phyloP scores from a whole-genome alignment of 2,888 invertebrate genomes.

The Taenaris catops region DNA sequence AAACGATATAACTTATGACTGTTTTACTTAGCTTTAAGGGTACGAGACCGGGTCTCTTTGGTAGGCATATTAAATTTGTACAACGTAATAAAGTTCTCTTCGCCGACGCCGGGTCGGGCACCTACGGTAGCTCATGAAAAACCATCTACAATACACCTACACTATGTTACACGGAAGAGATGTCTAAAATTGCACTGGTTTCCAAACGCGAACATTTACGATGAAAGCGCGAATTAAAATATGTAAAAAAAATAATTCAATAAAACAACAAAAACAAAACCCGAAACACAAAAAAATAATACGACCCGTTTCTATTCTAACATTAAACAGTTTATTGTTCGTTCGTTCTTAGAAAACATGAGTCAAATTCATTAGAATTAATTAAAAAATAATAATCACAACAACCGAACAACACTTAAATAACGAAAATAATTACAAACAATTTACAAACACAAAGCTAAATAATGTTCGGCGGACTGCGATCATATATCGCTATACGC shows the following conservation, averaged over 20 bases:
- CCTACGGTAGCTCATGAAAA: slow-evolving; percentile 54
- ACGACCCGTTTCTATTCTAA: slow-evolving; percentile 78
- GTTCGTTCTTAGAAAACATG: slow-evolving; percentile 60
- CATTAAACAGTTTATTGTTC: slow-evolving; percentile 76
- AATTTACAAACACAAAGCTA: slow-evolving; percentile 74
- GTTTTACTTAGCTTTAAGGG: slow-evolving; percentile 76
- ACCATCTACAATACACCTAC: slow-evolving; percentile 73
- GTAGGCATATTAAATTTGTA: slow-evolving; percentile 80
- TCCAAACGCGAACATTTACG: slow-evolving; percentile 74
- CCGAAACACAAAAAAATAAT: slow-evolving; percentile 77
- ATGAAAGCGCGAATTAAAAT: slow-evolving; percentile 72
- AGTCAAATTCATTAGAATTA: slow-evolving; percentile 55
- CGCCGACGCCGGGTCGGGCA: slow-evolving; percentile 51
- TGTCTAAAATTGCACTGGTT: slow-evolving; percentile 80
- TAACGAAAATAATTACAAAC: slow-evolving; percentile 77
- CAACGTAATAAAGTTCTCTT: slow-evolving; percentile 72
- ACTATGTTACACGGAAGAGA: slow-evolving; percentile 77
- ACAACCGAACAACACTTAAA: slow-evolving; percentile 80
- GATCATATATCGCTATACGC: slow-evolving; percentile 61
- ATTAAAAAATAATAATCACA: slow-evolving; percentile 75
- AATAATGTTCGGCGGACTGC: slow-evolving; percentile 66
- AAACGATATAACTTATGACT: slow-evolving; percentile 71
- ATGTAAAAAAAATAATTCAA: slow-evolving; percentile 68
- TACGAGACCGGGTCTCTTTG: slow-evolving; percentile 81
- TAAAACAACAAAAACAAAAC: slow-evolving; percentile 56